phyloP scores from a whole-genome alignment of 2,797 vertebrate species.

The Tadarida brasiliensis region DNA sequence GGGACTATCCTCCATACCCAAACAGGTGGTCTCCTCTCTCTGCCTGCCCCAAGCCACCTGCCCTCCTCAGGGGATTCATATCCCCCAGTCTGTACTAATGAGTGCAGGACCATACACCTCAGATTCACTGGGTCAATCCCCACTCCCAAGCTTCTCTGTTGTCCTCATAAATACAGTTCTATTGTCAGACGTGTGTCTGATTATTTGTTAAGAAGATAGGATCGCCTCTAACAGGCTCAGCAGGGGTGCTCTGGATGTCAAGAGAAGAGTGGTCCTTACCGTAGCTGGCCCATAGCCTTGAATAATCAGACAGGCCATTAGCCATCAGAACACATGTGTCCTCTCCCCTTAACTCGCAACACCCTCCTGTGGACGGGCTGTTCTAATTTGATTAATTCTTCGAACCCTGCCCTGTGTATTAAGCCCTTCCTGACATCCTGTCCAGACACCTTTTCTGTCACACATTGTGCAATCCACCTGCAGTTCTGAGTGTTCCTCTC shows the following conservation, averaged over 20 bases:
- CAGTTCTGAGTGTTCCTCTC: slow-evolving; percentile 3
- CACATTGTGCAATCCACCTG: neutral
- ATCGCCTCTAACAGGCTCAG: neutral
- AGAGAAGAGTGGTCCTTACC: neutral
- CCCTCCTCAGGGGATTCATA: neutral
- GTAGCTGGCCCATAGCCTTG: neutral
- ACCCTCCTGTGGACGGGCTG: neutral
- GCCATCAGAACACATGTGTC: neutral
- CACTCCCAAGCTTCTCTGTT: neutral
- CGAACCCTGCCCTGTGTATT: neutral
- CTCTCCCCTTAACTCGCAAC: neutral
- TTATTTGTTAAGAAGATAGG: neutral
- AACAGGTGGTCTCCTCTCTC: neutral
- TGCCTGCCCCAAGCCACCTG: neutral
- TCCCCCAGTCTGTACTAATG: neutral
- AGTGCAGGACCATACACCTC: neutral
- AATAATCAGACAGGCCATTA: neutral
- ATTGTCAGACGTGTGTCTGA: neutral
- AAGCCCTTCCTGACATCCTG: neutral
- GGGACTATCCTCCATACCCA: neutral
- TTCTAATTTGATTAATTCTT: neutral
- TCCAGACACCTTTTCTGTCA: neutral
- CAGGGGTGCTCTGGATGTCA: neutral
- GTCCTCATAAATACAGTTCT: neutral
- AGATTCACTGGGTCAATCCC: neutral